Conservation (phyloP, 2,797 vertebrate species). For the Sorex maritimensis region DNA sequence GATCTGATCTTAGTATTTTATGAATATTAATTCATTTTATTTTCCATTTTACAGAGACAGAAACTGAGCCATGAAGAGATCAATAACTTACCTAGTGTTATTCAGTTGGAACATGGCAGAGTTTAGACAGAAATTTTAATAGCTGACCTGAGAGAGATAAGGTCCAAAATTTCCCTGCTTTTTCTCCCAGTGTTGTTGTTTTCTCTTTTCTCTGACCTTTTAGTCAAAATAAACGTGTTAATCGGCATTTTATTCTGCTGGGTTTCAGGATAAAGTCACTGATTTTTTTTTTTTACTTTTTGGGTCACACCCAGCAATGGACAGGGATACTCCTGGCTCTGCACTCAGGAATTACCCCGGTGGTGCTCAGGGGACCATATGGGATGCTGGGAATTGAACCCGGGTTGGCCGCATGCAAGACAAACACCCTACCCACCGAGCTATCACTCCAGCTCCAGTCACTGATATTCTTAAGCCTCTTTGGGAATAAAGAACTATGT, state of each 20-base stretch:
- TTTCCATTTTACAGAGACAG: not conserved
- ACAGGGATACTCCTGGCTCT: too few species aligned
- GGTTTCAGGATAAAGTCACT: slow-evolving; percentile 1
- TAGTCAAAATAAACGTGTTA: not conserved
- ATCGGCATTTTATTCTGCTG: not conserved
- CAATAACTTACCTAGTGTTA: not conserved
- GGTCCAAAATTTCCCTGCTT: not conserved
- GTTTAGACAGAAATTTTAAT: not conserved
- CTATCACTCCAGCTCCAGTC: not conserved
- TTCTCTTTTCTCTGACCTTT: not conserved
- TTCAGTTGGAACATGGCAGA: not conserved
- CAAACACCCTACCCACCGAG: too few species aligned
- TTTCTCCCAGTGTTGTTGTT: not conserved
- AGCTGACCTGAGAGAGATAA: not conserved
- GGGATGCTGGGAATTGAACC: too few species aligned
- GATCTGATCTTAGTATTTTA: not conserved
- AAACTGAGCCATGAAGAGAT: slow-evolving; percentile 1
- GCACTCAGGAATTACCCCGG: too few species aligned
- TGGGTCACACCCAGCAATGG: too few species aligned
- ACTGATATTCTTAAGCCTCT: not conserved
- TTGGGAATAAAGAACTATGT: not conserved
- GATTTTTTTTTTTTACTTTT: too few species aligned
- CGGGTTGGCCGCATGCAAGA: too few species aligned
- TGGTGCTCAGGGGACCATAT: too few species aligned
- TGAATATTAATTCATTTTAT: not conserved